Base-by-base conservation (phyloP, 2,113 vertebrate genomes). In the Sialia sialis region DNA sequence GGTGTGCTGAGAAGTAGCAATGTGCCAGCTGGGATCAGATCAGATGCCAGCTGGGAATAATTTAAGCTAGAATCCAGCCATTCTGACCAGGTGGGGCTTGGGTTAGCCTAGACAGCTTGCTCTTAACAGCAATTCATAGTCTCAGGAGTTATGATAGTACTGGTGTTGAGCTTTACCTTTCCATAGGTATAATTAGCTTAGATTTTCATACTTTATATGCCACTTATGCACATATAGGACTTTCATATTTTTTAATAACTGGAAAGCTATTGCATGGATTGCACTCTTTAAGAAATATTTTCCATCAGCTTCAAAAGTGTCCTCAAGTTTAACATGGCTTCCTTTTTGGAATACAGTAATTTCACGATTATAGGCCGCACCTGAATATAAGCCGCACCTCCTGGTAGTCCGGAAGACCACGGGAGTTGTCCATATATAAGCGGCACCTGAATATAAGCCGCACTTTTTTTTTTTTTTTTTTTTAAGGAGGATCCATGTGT, bases 1-100 rank as follows among this genome's bases (percentile, higher is more conserved):
- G 56, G 13, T 1, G 2, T 49, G 21, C 36, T 64, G 59, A 58
- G 55, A 3, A 60, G 30, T 25, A 69, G 41, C 0, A 1, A 8
- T 13, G 27, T 25, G 25, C 3, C 1, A n/a, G 5, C 7, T 66
- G 14, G 39, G 39, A 39, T 13, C 39, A 39, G 25, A 48, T 16
- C 0, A 0, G 5, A 20, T 48, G 34, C 6, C 27, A 73, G 0
- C 4, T 1, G 1, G 29, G 46, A 70, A 64, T 80, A 56, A 38
- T 21, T 73, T 18, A 34, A 32, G 7, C 10, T 70, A n/a, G 74
- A 70, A 67, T 59, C 34, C 32, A 78, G 6, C 48, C 10, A 38
- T 66, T 8, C 20, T 74, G 22, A 43, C 13, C 20, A 16, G 10
- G 2, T 8, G 13, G 9, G 5, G 1, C 30, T 78, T n/a, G 41